Percentiles rank a stretch among this genome's conserved stretches.
Conservation (phyloP, 23 tunicate species). For the Styela clava region DNA sequence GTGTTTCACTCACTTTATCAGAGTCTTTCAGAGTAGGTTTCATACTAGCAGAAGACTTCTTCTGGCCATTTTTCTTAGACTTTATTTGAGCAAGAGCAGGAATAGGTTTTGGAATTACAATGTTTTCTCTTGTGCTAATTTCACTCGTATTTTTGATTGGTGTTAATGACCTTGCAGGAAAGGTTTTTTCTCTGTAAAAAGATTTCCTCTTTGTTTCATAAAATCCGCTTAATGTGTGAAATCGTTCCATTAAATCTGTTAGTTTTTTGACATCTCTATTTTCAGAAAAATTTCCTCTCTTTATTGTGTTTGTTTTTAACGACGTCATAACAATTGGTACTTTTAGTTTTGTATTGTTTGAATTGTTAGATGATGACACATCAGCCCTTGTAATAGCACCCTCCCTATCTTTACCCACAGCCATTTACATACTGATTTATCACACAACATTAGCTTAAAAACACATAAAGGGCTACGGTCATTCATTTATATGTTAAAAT, state of each 20-base stretch:
- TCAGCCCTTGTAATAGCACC: not conserved
- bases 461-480: no score
- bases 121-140: not conserved
- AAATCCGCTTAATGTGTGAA: conserved; percentile 7
- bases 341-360: no score
- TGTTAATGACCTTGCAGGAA: not conserved
- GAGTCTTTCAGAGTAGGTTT: not conserved
- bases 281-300: not conserved
- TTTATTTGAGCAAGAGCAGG: conserved; percentile 10
- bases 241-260: conserved; percentile 21
- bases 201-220: conserved; percentile 17
- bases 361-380: no score
- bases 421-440: not conserved
- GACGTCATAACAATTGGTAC: not conserved
- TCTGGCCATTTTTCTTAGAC: not conserved
- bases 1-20: not conserved
- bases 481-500: not conserved
- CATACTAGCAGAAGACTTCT: not conserved
- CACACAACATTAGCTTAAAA: not conserved
- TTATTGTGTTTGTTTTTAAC: not conserved
- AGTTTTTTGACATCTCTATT: conserved; percentile 12
- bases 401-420: not conserved
- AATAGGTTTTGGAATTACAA: conserved; percentile 1
- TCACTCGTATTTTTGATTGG: not conserved
- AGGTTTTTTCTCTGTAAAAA: not conserved